Evolutionary conservation across 1,140 invertebrate genomes (phyloP), one percentile per base, ranked within the genome.

Genomic region (Apis cerana): DNA sequence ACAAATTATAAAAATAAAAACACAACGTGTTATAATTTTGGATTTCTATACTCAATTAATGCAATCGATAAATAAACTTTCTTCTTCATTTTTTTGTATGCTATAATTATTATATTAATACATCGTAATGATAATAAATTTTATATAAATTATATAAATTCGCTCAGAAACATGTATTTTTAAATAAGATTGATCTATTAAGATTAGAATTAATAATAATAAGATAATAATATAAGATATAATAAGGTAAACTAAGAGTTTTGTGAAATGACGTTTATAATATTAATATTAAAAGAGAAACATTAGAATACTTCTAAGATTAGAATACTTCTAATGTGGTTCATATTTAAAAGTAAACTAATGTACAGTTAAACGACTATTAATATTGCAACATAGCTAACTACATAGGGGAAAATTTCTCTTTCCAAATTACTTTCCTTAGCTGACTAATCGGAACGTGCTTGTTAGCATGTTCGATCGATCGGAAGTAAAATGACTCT

Each of bases 351-450:
- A 23, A 33, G 2, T 52, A 27, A 17, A 68, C 19, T 15, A 74
- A 80, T 58, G 62, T 65, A 61, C 33, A 33, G 23, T 9, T 15
- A 61, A 10, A 23, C 11, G 11, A 21, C 19, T 59, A 64, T 85
- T 85, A 81, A 81, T 88, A 80, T 88, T 79, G 72, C 85, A 76
- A 89, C 85, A 84, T 75, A 70, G 80, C 79, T 82, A 80, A 67
- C 56, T 83, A 88, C 74, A 82, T 65, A 84, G 62, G 80, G 88
- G 68, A 87, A 85, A 86, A 89, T 91, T 91, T 92, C 91, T 92
- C 90, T 90, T 91, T 92, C 72, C 80, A 61, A 88, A 91, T 89
- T 80, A 89, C 91, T 92, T 92, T 92, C 92, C 80, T 85, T 56
- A 15, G 52, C 43, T 11, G 19, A 17, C 12, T 33, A 10, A 27